A percentile compares a stretch with the other conserved stretches of the same genome.
Conservation (phyloP, 1,140 invertebrate genomes). For the Drosophila truncata region DNA sequence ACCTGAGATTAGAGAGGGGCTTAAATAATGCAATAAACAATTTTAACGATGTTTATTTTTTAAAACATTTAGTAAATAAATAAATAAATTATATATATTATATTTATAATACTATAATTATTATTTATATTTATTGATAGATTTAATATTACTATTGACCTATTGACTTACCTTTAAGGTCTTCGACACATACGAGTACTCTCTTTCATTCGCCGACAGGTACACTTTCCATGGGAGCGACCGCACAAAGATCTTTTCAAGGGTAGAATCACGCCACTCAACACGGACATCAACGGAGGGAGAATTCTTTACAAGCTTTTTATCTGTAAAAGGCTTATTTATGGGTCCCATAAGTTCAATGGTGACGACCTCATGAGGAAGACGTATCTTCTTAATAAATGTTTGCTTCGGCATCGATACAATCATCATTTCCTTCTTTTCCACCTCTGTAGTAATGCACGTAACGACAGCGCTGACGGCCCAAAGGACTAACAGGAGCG, state of each 20-base stretch:
- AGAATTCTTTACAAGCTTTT: accelerated
- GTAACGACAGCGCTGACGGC: no score
- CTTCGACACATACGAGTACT: background rate
- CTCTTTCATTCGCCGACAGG: background rate
- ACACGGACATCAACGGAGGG: background rate
- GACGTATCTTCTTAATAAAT: background rate
- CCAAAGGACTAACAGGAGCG: background rate
- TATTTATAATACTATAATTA: no score
- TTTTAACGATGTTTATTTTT: no score
- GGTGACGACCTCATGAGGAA: background rate
- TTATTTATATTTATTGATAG: no score
- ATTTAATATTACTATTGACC: no score
- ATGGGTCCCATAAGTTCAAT: background rate
- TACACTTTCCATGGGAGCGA: background rate
- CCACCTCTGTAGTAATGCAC: no score
- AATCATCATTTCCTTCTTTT: background rate
- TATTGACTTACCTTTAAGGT: background rate
- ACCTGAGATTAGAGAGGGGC: background rate
- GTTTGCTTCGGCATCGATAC: background rate
- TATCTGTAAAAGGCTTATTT: background rate
- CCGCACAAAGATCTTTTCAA: background rate
- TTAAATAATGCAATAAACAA: no score
- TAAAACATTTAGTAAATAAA: no score
- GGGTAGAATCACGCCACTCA: conserved; percentile 3
- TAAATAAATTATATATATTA: no score